Base-by-base conservation (phyloP, 2,888 invertebrate genomes). In the Cyclophora albipunctata region DNA sequence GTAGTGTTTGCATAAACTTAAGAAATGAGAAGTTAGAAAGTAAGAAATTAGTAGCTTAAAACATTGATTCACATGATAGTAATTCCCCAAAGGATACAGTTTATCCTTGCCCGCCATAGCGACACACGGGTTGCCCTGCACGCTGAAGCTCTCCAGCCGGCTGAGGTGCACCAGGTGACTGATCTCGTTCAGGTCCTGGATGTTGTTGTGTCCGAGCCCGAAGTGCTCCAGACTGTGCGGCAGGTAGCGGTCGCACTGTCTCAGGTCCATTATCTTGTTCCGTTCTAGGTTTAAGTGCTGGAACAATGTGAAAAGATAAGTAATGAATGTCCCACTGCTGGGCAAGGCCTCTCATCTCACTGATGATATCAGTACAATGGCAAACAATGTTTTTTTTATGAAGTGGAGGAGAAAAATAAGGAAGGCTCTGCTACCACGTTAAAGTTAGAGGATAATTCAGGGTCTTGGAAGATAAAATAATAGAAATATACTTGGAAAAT, bases 51-150 rank as follows among this genome's bases (percentile, higher is more conserved):
- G 20, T 20, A 20, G 20, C 20, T 20, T 20, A 20, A 20, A 20
- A 20, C 20, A 20, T 20, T 20, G 20, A 20, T 20, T 20, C 20
- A 20, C 2, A 20, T 20, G 20, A 2, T 20, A 20, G 20, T 20
- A 20, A 1, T 20, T 20, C 20, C 20, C 20, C 20, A 89, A 93
- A 93, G 93, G 93, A 93, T 93, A 95, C 96, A 94, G 89, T 70
- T 92, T 91, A 66, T 92, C 93, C 46, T 86, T 86, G 62, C 93
- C 93, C 52, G 93, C 92, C 91, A 94, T 93, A 56, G 91, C 91
- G 45, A 96, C 93, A 77, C 96, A 96, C 0, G 97, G 96, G 85
- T 98, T 98, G 55, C 95, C 95, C 69, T 93, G 93, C 55, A 98
- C 91, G 7, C 96, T 95, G 64, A 98, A 91, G 79, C 94, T 95